Evolutionary conservation across 1,140 invertebrate species (phyloP), one percentile per base, ranked within the genome.

Genomic region (Laupala kohalensis): DNA sequence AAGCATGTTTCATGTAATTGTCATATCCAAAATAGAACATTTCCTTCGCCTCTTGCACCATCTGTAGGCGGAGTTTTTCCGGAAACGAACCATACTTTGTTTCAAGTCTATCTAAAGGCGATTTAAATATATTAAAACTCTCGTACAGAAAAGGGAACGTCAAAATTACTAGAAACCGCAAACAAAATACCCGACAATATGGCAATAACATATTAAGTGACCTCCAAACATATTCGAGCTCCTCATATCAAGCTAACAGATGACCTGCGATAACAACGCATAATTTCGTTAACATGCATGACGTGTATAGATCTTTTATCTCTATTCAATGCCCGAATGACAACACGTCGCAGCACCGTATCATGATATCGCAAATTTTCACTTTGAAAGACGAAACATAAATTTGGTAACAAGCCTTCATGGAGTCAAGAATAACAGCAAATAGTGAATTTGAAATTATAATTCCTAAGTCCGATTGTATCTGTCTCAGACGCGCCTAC

Each of bases 1-100:
- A 90, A 5, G 89, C 89, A 83, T 88, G 78, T 65, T 84, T 79
- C 75, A 90, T 82, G 77, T 90, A 90, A 71, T 82, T 84, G 75
- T 90, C 82, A 79, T 90, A 91, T 0, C 86, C 88, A 84, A 88
- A 86, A 74, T 80, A 78, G 77, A 87, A 87, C 84, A 87, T 87
- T 74, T 83, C 78, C 73, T 78, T 78, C 26, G 78, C 78, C 74
- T 79, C 77, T 66, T 75, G 72, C 74, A 79, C 66, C 76, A 82
- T 79, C 71, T 78, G 73, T 26, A 78, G 64, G 19, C 81, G 73
- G 69, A 79, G 76, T 23, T 76, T 74, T 72, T 83, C 81, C 0
- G 78, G 74, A 73, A 80, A 81, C 63, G 77, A 74, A 6, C 80
- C 80, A 80, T 83, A 84, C 75, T 83, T 83, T n/a, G 73, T 77